Evolutionary conservation across 1,140 invertebrate genomes (phyloP), one percentile per base, ranked within the genome.

Genomic region (Trypoxylus dichotomus): DNA sequence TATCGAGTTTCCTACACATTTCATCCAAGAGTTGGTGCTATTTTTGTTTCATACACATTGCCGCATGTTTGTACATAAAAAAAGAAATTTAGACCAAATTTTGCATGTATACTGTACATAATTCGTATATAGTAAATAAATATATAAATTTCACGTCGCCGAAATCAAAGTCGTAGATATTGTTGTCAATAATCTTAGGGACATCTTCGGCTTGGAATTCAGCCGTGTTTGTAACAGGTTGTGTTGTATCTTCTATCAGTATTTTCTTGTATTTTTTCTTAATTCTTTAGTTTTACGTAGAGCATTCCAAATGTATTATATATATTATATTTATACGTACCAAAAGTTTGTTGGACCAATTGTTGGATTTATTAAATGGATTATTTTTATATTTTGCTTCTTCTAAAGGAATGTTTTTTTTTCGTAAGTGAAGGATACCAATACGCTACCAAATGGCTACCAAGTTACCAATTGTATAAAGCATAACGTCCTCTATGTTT

Each of bases 381-480:
- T 68, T 68, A 68, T 68, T 68, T 68, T 68, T 68, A 27, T 68
- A 68, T 68, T 58, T 58, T 8, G 32, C 32, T 37, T 54, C 47
- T 54, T n/a, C 47, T 54, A 19, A 54, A 54, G 19, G 47, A 54
- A 54, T 54, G 15, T 54, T 54, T 54, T 43, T 15, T 60, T 68
- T 29, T 68, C 60, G 47, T 54, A 68, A 68, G 60, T 27, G 27
- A 27, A 24, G 24, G 60, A 68, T 68, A 68, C 60, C 47, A 68
- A 68, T 68, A 68, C 60, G 60, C 60, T 68, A 68, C 60, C 60
- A 68, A 68, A 68, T 68, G 60, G 60, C 27, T 68, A 68, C 27
- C 60, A 74, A 74, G 72, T 74, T 74, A 74, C 72, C 72, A 74
- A 41, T 74, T 68, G 60, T 68, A 68, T 68, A 68, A 68, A 68